Conservation (phyloP, 1,140 invertebrate genomes). For the Lordiphosa clarofinis region DNA sequence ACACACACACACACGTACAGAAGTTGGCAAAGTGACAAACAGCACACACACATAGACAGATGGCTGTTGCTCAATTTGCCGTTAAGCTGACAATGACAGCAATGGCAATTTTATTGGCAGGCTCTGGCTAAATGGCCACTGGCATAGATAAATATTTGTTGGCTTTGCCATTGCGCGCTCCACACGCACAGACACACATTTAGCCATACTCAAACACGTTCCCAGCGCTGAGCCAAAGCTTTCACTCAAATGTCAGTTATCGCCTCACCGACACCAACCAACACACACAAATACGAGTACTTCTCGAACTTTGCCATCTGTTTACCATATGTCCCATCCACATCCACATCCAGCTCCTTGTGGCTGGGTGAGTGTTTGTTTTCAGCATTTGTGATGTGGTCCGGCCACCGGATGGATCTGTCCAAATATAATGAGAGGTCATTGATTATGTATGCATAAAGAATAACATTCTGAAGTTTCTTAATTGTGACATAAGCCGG, state of each 20-base stretch:
- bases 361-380: slow-evolving; percentile 32
- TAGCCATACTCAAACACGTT: slow-evolving; percentile 37
- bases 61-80: slow-evolving; percentile 69
- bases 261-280: slow-evolving; percentile 38
- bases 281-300: slow-evolving; percentile 14
- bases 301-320: slow-evolving; percentile 51
- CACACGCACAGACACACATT: slow-evolving; percentile 8
- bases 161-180: slow-evolving; percentile 56
- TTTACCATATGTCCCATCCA: slow-evolving; percentile 50
- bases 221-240: slow-evolving; percentile 50
- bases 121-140: slow-evolving; percentile 67
- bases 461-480: neutral
- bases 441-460: slow-evolving; percentile 38
- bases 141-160: slow-evolving; percentile 78
- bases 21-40: slow-evolving; percentile 37
- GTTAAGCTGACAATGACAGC: slow-evolving; percentile 76
- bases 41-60: slow-evolving; percentile 19
- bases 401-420: slow-evolving; percentile 16
- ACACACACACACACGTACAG: slow-evolving; percentile 16
- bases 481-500: neutral
- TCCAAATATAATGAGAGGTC: slow-evolving; percentile 40
- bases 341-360: neutral
- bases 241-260: slow-evolving; percentile 74
- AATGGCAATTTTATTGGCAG: slow-evolving; percentile 73
- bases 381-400: slow-evolving; percentile 33